These are phyloP conservation scores for Meriones unguiculatus DNA, from an alignment of 2,113 vertebrate genomes.

Conservation along the genomic window DNA sequence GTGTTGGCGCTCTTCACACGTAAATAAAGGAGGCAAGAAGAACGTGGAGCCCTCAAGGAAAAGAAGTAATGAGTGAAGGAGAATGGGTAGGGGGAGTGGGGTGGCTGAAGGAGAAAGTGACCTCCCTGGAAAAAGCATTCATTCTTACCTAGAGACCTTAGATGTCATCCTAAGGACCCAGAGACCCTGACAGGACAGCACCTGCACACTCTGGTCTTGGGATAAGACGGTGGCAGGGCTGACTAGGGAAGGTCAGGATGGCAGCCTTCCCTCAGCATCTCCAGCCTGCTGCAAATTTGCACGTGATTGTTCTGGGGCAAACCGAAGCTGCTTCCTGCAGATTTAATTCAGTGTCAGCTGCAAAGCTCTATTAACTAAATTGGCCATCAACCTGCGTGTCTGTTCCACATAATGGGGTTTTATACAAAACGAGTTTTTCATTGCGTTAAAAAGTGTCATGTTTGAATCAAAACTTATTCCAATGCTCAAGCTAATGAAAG, in stretches of 20 bases:
- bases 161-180: not conserved
- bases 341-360: conserved; percentile 81
- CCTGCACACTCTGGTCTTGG: not conserved
- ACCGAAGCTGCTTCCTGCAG: conserved; percentile 73
- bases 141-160: rapidly evolving
- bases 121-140: rapidly evolving
- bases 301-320: conserved; percentile 56
- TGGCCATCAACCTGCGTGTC: conserved; percentile 85
- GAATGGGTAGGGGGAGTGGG: rapidly evolving
- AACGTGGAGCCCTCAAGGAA: rapidly evolving
- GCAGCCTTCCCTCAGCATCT: not conserved
- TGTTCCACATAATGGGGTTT: conserved; percentile 83
- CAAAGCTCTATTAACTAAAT: conserved; percentile 87
- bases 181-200: not conserved
- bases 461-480: conserved; percentile 89
- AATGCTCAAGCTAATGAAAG: conserved; percentile 85
- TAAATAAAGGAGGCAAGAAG: not conserved
- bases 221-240: no score
- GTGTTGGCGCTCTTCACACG: rapidly evolving
- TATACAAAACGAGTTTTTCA: conserved; percentile 84
- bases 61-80: no score
- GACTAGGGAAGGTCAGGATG: not conserved
- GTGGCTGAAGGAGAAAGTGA: rapidly evolving
- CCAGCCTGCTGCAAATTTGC: not conserved
- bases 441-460: conserved; percentile 85